A percentile compares a stretch with the other conserved stretches of the same genome.
Conservation (phyloP, 2,113 vertebrate species). For the Stercorarius parasiticus region DNA sequence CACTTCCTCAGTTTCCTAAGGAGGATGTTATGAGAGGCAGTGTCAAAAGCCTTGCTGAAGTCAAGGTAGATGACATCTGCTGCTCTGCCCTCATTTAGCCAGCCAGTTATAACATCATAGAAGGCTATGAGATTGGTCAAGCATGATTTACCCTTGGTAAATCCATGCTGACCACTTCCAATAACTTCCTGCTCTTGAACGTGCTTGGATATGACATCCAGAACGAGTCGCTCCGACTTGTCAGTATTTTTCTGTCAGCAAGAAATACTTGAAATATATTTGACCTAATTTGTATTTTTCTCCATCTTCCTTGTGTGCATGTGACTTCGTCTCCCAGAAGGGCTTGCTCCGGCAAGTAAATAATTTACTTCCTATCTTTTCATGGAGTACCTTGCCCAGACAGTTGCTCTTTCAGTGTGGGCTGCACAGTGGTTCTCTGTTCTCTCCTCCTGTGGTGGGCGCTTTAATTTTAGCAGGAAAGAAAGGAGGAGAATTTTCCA, state of each 20-base stretch:
- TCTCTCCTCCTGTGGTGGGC: not conserved
- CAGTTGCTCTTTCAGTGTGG: not conserved
- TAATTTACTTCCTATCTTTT: not conserved
- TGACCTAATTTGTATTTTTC: not conserved
- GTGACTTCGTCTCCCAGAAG: not conserved
- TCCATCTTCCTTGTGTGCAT: not conserved
- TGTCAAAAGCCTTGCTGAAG: too few species aligned
- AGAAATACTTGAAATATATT: not conserved
- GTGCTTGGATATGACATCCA: too few species aligned
- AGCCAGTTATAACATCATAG: too few species aligned
- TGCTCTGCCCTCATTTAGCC: too few species aligned
- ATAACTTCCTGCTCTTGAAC: too few species aligned
- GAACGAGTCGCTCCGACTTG: too few species aligned
- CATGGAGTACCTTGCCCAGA: not conserved
- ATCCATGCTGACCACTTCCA: too few species aligned
- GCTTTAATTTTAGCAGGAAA: not conserved
- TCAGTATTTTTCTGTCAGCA: not conserved
- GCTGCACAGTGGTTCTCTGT: not conserved
- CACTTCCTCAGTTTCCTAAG: too few species aligned
- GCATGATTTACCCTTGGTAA: too few species aligned
- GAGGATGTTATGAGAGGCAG: too few species aligned
- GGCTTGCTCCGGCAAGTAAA: not conserved
- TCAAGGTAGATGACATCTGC: too few species aligned
- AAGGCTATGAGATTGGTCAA: too few species aligned
- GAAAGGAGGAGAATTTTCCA: not conserved